Base-by-base conservation (phyloP, 2,888 invertebrate genomes). In the Oasisia sp. region DNA sequence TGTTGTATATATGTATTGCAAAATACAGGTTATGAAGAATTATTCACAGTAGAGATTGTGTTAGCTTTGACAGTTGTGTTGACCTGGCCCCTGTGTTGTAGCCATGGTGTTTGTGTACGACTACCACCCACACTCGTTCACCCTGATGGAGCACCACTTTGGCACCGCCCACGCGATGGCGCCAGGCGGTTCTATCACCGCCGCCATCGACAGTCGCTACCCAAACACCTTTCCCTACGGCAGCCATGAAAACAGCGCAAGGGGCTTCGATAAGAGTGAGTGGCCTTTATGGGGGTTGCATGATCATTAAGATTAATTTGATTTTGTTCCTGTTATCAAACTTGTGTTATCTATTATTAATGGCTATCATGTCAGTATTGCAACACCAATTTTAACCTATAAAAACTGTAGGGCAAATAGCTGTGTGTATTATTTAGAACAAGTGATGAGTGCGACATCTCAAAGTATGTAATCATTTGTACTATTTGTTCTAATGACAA, bases 41-140 rank as follows among this genome's bases (percentile, higher is more conserved):
- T 74, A 5, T 19, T 14, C 58, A 74, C 7, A 27, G 74, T 74
- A n/a, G 7, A 74, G 74, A 2, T 74, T 74, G 27, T 74, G 14
- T 74, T 74, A 27, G 27, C 27, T 27, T 19, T 74, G 74, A 74
- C 27, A 74, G 74, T 0, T n/a, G 27, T 74, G 27, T 38, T 38
- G 14, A 50, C 9, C 0, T 50, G 50, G 5, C 7, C 14, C 5
- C 93, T 93, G 93, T 94, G 93, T 97, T 97, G 58, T 96, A 98
- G 99, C 99, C 92, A 97, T 99, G 97, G 97, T 99, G 94, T 98
- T 99, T 97, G 98, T 99, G 92, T 99, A 99, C 97, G 99, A 99
- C 96, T 99, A 98, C 97, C 98, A 98, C 97, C 98, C 99, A 45
- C 98, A 98, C 92, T 98, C 98, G 92, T 98, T 98, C 96, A 99